phyloP scores from a whole-genome alignment of 1,140 invertebrate genomes.

The Lasioglossum baleicum region DNA sequence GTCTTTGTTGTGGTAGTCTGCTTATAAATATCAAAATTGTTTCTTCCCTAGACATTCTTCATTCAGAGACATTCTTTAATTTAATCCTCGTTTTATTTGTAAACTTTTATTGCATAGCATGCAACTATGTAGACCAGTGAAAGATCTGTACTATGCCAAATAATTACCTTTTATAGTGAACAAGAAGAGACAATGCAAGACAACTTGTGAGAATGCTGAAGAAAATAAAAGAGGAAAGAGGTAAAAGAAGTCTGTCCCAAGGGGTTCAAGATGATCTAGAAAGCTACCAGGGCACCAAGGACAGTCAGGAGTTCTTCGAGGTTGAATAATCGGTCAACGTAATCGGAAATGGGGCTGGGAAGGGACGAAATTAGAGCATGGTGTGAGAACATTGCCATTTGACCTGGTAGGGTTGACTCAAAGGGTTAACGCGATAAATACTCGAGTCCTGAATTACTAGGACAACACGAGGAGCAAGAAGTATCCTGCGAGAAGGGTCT shows the following conservation, averaged over 20 bases:
- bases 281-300: constrained; percentile 65
- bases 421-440: constrained; percentile 66
- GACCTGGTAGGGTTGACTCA: constrained; percentile 11
- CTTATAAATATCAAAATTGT: too few species aligned
- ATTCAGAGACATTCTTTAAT: too few species aligned
- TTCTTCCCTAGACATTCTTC: too few species aligned
- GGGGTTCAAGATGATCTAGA: constrained; percentile 66
- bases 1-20: too few species aligned
- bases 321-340: neutral
- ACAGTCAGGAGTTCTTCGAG: constrained; percentile 38
- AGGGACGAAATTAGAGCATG: constrained; percentile 18
- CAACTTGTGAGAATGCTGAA: too few species aligned
- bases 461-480: constrained; percentile 30
- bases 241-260: constrained; percentile 55
- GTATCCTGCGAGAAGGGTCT: neutral
- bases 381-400: neutral
- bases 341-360: constrained; percentile 4
- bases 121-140: too few species aligned
- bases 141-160: too few species aligned
- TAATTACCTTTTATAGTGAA: too few species aligned
- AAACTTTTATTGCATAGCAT: too few species aligned
- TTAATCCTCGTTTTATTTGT: too few species aligned
- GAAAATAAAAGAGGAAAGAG: constrained; percentile 8
- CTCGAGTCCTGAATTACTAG: constrained; percentile 50
- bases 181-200: too few species aligned